Evolutionary conservation across 2,888 invertebrate genomes (phyloP).

Genomic region (Macaria liturata): DNA sequence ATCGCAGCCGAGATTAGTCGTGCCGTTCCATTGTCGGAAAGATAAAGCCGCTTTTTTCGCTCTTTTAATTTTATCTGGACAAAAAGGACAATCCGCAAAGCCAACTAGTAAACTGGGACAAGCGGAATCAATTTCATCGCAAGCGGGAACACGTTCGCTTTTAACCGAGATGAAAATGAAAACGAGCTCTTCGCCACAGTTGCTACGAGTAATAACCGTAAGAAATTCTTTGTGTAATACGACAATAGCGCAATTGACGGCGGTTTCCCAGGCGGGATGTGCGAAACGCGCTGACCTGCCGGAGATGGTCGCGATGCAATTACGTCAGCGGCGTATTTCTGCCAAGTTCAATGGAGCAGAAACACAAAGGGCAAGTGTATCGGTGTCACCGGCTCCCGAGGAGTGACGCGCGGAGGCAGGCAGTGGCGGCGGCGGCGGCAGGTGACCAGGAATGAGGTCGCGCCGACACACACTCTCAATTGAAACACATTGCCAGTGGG

Average conservation of each 20-base stretch:
- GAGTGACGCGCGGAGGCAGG: slow-evolving; percentile 19
- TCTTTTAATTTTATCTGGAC: slow-evolving; percentile 31
- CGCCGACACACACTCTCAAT: slow-evolving; percentile 51
- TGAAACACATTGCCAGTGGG: slow-evolving; percentile 62
- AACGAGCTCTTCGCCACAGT: slow-evolving; percentile 1
- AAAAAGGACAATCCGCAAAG: slow-evolving; percentile 23
- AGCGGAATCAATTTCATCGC: slow-evolving; percentile 11
- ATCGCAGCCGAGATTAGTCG: slow-evolving; percentile 38
- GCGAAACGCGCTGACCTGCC: slow-evolving; percentile 20
- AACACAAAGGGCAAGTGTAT: slow-evolving; percentile 37
- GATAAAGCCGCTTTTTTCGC: slow-evolving; percentile 34
- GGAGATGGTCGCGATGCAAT: slow-evolving; percentile 24
- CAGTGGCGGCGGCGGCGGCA: slow-evolving; percentile 30
- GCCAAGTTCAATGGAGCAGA: slow-evolving; percentile 38
- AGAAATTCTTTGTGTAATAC: slow-evolving; percentile 12
- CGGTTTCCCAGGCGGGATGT: slow-evolving; percentile 27
- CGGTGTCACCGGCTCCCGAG: slow-evolving; percentile 31
- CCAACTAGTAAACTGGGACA: slow-evolving; percentile 23
- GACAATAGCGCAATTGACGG: slow-evolving; percentile 29
- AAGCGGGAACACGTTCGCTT: slow-evolving; percentile 13
- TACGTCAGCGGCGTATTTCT: slow-evolving; percentile 29
- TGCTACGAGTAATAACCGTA: slow-evolving; percentile 16
- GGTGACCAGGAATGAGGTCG: slow-evolving; percentile 67
- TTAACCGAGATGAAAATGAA: slow-evolving; percentile 16
- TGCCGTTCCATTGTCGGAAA: slow-evolving; percentile 41